Evolutionary conservation across 2,888 invertebrate species (phyloP).

Genomic region (Zelleria hepariella): DNA sequence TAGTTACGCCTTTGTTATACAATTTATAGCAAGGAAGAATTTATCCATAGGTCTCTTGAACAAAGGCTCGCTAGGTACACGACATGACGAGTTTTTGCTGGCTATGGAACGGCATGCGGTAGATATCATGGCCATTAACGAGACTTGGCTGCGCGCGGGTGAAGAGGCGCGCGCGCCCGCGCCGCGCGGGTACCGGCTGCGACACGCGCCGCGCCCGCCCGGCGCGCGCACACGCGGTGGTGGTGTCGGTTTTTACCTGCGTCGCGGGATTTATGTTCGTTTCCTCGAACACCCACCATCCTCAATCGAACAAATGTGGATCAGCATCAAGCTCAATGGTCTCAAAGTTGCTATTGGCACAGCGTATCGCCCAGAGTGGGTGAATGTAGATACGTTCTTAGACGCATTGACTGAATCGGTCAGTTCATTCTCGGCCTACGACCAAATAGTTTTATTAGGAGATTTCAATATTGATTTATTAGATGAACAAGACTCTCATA

Average conservation of each 20-base stretch:
- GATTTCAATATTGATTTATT: too few relatives aligned
- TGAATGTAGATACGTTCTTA: too few relatives aligned
- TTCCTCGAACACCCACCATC: neutral
- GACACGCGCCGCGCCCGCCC: neutral
- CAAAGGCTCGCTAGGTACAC: too few relatives aligned
- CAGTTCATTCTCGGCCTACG: neutral
- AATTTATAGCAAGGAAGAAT: neutral
- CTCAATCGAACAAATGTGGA: neutral
- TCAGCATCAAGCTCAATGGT: neutral
- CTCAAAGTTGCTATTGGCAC: neutral
- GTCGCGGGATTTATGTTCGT: neutral
- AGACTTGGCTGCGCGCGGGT: too few relatives aligned
- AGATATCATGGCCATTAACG: too few relatives aligned
- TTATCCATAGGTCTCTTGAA: neutral
- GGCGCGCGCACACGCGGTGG: neutral
- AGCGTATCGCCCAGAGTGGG: neutral
- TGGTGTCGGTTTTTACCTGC: neutral
- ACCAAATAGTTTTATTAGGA: too few relatives aligned
- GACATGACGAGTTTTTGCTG: too few relatives aligned
- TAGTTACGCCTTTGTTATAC: too few relatives aligned
- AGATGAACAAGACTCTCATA: neutral
- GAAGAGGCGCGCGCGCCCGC: slow-evolving; percentile 1
- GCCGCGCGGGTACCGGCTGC: neutral
- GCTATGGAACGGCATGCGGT: too few relatives aligned
- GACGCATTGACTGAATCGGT: too few relatives aligned